phyloP scores from a whole-genome alignment of 2,888 invertebrate genomes.

The Kuschelorhynchus macadamiae region DNA sequence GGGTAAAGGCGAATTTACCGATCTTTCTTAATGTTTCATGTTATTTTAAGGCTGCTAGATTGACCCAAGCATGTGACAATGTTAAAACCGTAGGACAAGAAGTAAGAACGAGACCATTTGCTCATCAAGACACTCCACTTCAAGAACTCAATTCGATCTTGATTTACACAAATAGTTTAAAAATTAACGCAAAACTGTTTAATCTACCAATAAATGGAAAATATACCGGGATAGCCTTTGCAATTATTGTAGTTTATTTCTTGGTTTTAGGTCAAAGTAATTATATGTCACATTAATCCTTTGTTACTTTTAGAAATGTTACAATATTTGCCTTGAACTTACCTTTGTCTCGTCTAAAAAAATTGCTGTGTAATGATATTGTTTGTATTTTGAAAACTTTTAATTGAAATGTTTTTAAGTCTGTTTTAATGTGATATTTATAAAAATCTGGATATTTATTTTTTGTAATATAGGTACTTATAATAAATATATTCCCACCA shows the following conservation, averaged over 20 bases:
- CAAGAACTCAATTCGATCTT: conserved; percentile 84
- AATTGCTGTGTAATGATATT: too few species aligned
- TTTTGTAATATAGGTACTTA: too few species aligned
- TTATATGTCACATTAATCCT: conserved; percentile 59
- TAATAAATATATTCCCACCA: too few species aligned
- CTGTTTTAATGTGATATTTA: too few species aligned
- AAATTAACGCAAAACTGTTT: conserved; percentile 82
- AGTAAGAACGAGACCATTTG: conserved; percentile 82
- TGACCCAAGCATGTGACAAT: conserved; percentile 80
- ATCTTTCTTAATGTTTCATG: not conserved
- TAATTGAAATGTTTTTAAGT: too few species aligned
- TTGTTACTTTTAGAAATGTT: too few species aligned
- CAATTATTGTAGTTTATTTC: conserved; percentile 73
- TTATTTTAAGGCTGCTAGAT: conserved; percentile 77
- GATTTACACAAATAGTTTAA: conserved; percentile 81
- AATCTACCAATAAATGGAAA: conserved; percentile 80
- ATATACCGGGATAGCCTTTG: conserved; percentile 76
- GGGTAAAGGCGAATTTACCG: too few species aligned
- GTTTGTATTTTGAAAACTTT: too few species aligned
- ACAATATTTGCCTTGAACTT: too few species aligned
- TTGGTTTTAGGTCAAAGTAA: conserved; percentile 83
- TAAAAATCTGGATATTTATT: too few species aligned
- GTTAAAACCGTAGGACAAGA: conserved; percentile 85
- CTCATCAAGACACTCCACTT: conserved; percentile 83
- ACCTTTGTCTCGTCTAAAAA: too few species aligned